phyloP scores from a whole-genome alignment of 2,888 invertebrate species.

The Amiota communis region DNA sequence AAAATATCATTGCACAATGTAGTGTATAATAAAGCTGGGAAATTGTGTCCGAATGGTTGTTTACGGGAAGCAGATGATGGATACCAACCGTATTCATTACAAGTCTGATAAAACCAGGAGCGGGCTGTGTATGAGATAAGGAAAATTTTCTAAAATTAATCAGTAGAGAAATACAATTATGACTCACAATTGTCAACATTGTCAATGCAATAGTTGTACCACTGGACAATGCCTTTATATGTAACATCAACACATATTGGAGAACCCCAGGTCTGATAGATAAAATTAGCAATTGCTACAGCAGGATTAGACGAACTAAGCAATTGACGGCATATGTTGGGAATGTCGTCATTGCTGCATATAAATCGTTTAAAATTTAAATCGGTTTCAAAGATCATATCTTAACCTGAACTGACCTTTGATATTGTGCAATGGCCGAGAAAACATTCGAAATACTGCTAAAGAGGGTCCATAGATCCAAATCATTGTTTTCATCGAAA shows the following conservation, averaged over 20 bases:
- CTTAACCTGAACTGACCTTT: constrained; percentile 52
- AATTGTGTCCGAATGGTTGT: constrained; percentile 75
- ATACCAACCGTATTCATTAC: constrained; percentile 89
- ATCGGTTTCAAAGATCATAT: not conserved
- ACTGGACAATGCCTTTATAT: constrained; percentile 54
- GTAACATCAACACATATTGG: constrained; percentile 55
- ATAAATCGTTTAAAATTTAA: not conserved
- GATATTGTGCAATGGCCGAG: constrained; percentile 64
- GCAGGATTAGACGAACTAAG: constrained; percentile 58
- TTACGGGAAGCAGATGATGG: constrained; percentile 79
- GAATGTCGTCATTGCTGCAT: constrained; percentile 54
- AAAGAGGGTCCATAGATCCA: constrained; percentile 69
- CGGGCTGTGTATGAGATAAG: constrained; percentile 75
- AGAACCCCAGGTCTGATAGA: constrained; percentile 42
- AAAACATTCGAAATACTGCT: constrained; percentile 65
- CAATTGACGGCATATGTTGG: constrained; percentile 53
- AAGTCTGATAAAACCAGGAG: constrained; percentile 88
- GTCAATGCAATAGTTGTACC: constrained; percentile 48
- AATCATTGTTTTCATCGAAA: constrained; percentile 64
- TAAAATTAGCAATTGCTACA: constrained; percentile 59
- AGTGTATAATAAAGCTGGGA: constrained; percentile 63
- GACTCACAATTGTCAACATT: constrained; percentile 53
- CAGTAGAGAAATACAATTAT: not conserved
- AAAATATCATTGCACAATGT: constrained; percentile 66
- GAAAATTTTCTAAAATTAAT: not conserved